A percentile compares a stretch with the other conserved stretches of the same genome.
phyloP scores from a whole-genome alignment of 2,888 invertebrate species.

The Drosophila setosimentum region DNA sequence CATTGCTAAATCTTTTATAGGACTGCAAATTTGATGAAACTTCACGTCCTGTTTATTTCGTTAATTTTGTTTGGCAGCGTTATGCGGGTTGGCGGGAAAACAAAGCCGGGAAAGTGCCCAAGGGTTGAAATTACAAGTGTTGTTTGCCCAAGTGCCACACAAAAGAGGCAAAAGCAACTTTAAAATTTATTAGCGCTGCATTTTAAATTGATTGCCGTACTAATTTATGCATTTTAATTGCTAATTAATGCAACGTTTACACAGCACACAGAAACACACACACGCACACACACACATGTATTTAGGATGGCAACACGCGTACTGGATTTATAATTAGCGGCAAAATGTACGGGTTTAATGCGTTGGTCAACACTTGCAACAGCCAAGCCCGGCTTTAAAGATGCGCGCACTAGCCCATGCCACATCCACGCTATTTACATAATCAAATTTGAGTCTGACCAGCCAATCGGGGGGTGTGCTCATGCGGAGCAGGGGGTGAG shows the following conservation, averaged over 20 bases:
- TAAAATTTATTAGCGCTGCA: conserved; percentile 64
- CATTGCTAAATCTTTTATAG: neutral
- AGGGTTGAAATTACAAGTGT: conserved; percentile 19
- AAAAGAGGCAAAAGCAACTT: conserved; percentile 30
- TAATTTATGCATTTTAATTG: conserved; percentile 77
- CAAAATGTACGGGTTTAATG: conserved; percentile 57
- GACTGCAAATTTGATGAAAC: neutral
- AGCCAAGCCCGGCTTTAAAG: conserved; percentile 14
- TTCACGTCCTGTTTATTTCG: neutral
- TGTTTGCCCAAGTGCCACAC: conserved; percentile 16
- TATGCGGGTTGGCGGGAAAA: neutral
- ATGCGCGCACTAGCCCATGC: neutral
- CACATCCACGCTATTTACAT: conserved; percentile 57
- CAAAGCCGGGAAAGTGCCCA: neutral
- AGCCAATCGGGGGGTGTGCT: neutral
- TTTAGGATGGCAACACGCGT: conserved; percentile 8
- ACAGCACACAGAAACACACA: conserved; percentile 29
- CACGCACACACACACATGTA: conserved; percentile 15
- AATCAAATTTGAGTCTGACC: conserved; percentile 51
- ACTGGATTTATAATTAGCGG: conserved; percentile 73
- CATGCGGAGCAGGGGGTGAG: neutral
- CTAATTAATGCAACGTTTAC: conserved; percentile 72
- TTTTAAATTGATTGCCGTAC: conserved; percentile 67
- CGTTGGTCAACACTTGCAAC: conserved; percentile 58
- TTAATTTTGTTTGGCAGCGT: neutral